These are phyloP conservation scores for pig (Sus scrofa) DNA, from an alignment of 2,113 vertebrate genomes.

Conservation along the genomic window DNA sequence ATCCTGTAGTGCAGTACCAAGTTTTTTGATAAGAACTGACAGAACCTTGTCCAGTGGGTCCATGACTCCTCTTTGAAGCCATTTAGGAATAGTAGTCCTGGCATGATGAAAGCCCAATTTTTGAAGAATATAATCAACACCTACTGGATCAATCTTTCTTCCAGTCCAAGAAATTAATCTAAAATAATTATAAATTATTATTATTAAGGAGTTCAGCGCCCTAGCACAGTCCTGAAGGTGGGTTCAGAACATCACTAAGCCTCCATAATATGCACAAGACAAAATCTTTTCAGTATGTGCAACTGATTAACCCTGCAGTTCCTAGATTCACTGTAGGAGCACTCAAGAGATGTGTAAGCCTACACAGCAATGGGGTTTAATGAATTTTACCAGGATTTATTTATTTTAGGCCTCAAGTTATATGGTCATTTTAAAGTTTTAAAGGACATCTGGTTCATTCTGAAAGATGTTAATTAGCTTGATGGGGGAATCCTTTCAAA, in stretches of 20 bases:
- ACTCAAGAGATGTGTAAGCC: not conserved
- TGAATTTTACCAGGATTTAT: not conserved
- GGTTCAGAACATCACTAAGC: not conserved
- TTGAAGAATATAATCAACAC: constrained; percentile 99
- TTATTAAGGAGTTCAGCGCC: not conserved
- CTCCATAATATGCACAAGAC: not conserved
- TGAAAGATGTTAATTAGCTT: constrained; percentile 10
- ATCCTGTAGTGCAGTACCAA: constrained; percentile 97
- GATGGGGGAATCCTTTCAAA: not conserved
- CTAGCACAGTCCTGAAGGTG: not conserved
- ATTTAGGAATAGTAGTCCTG: constrained; percentile 99
- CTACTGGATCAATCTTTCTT: constrained; percentile 98
- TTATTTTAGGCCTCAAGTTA: constrained; percentile 35
- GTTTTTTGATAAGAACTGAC: constrained; percentile 98
- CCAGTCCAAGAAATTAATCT: constrained; percentile 99
- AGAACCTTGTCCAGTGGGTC: constrained; percentile 99
- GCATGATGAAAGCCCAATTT: constrained; percentile 99
- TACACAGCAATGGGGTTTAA: not conserved
- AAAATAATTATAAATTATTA: constrained; percentile 67
- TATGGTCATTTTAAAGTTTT: not conserved
- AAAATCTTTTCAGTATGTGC: constrained; percentile 2
- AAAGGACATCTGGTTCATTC: constrained; percentile 13
- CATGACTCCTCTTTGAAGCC: constrained; percentile 99
- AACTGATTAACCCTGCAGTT: not conserved
- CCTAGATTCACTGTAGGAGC: not conserved